Percentiles rank a stretch among this genome's conserved stretches.
phyloP scores from a whole-genome alignment of 2,888 invertebrate genomes.

The Drosophila nigricruria region DNA sequence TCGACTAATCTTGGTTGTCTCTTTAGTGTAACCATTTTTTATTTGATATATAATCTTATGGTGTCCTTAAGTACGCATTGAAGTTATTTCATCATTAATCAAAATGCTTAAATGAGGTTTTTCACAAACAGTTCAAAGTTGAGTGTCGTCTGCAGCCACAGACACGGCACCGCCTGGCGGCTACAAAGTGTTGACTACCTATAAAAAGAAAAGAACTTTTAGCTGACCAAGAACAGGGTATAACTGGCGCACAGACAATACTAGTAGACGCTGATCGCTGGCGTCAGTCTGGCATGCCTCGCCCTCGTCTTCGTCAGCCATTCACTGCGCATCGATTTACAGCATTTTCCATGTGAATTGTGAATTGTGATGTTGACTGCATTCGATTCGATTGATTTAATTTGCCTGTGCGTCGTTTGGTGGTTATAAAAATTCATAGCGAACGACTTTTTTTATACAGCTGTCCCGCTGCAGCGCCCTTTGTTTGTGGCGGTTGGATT shows the following conservation, averaged over 20 bases:
- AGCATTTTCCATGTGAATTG: conserved; percentile 78
- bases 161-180: not conserved
- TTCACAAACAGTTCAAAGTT: conserved; percentile 27
- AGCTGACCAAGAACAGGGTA: conserved; percentile 24
- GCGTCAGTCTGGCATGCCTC: conserved; percentile 48
- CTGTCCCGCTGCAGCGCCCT: conserved; percentile 11
- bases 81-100: conserved; percentile 62
- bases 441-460: conserved; percentile 52
- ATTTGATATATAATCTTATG: conserved; percentile 5
- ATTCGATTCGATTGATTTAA: conserved; percentile 78
- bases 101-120: conserved; percentile 54
- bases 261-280: conserved; percentile 59
- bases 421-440: conserved; percentile 79
- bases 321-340: conserved; percentile 55
- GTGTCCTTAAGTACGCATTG: conserved; percentile 3
- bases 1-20: not conserved
- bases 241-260: conserved; percentile 51
- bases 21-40: no score
- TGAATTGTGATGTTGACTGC: conserved; percentile 67
- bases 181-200: conserved; percentile 62
- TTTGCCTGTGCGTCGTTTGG: conserved; percentile 70
- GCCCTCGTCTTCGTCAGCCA: not conserved
- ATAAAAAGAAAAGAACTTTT: conserved; percentile 40
- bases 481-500: conserved; percentile 14
- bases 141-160: conserved; percentile 6